Evolutionary conservation across 1,140 invertebrate species (phyloP), one percentile per base, ranked within the genome.

Genomic region (Andrena cerasifolii): DNA sequence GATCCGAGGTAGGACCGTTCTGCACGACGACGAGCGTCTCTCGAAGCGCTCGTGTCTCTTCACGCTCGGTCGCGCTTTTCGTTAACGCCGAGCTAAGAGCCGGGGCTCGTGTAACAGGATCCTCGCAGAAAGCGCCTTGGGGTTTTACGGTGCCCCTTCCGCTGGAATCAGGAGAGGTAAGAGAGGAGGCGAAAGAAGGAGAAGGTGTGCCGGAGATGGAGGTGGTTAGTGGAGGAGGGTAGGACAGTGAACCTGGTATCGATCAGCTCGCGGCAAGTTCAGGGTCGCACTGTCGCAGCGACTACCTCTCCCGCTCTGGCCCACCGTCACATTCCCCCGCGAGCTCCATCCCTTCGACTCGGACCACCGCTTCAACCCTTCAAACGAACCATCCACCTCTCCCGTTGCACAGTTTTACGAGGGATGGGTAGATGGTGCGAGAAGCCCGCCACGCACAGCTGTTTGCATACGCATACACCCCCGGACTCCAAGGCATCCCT

Each of bases 201-300:
- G 58, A 59, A 65, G 73, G 76, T 71, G 76, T 71, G 74, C 28
- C 43, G 77, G 74, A 58, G 80, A 83, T 80, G 82, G 78, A 76
- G 70, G 63, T 74, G 84, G 80, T 82, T 82, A 65, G 70, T 56
- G 61, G 79, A 63, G 78, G 74, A 84, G 76, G 76, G 81, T 59
- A 89, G 88, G 87, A 81, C 89, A 90, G 82, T 91, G 89, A 90
- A 90, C 89, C 86, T 88, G 79, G 76, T 88, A 91, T 90, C 90
- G 90, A 91, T 89, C 90, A 84, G 56, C 72, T 82, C 81, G 78
- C 72, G 70, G 89, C 89, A 90, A 90, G 90, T 90, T 91, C 89
- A 91, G 88, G 90, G 90, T 90, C 90, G 89, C 87, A 88, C 70
- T 84, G 88, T 88, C 84, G 86, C 85, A 85, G 80, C 80, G 78